Percentiles rank a stretch among this genome's conserved stretches.
These are phyloP conservation scores for Prionace glauca DNA, from an alignment of 2,797 vertebrate species.

Conservation along the genomic window DNA sequence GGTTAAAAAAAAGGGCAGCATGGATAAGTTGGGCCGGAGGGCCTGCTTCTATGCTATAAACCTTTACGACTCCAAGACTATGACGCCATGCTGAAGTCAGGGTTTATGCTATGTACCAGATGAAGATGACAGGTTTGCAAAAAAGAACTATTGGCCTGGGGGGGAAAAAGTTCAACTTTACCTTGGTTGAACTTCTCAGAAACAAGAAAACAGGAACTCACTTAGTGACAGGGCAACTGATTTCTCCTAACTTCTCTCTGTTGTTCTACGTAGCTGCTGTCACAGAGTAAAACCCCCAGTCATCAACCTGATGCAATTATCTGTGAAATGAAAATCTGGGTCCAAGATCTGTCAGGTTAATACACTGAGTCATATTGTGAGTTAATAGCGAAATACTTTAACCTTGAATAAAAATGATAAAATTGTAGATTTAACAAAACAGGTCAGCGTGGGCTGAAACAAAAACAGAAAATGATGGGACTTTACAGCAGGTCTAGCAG, in stretches of 20 bases:
- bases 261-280: background rate
- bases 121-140: background rate
- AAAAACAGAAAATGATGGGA: too few species aligned
- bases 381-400: background rate
- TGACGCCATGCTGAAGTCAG: background rate
- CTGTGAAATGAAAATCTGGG: background rate
- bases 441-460: background rate
- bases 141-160: background rate
- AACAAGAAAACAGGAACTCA: background rate
- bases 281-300: background rate
- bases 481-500: too few species aligned
- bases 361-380: background rate
- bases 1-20: too few species aligned
- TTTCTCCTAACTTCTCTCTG: background rate
- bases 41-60: too few species aligned
- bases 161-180: background rate
- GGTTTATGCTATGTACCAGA: background rate
- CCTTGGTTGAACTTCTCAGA: background rate
- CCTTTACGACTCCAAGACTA: too few species aligned
- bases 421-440: background rate
- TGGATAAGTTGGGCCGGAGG: too few species aligned
- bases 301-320: background rate
- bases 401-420: background rate
- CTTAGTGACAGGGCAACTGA: background rate
- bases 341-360: background rate